Evolutionary conservation across 2,888 invertebrate genomes (phyloP), one percentile per base, ranked within the genome.

Genomic region (Chalcis sispes): DNA sequence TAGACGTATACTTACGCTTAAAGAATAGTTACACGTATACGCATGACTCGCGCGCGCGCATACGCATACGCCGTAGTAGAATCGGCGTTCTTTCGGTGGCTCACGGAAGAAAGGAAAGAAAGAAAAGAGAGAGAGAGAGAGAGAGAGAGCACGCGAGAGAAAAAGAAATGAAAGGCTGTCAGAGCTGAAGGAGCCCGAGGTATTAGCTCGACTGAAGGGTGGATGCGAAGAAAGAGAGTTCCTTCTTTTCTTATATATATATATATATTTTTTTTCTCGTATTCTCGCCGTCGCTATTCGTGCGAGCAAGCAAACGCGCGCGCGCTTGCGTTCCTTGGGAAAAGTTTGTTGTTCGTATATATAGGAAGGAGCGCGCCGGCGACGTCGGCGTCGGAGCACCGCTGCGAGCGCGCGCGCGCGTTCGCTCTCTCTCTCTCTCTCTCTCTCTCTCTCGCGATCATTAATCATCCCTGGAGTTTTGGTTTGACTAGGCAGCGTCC

Each of bases 341-440:
- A 91, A 91, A 91, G 90, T 91, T 91, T 91, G 91, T 91, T 91
- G 91, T 91, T 91, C 90, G 90, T 90, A 90, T n/a, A n/a, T n/a
- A n/a, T n/a, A n/a, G n/a, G n/a, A n/a, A n/a, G n/a, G n/a, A n/a
- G n/a, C n/a, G 90, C 90, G 90, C 90, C 89, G 89, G 88, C 88
- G 87, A 58, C 58, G 20, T 32, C 42, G 25, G 25, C 59, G 29
- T 40, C 27, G 56, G 2, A 29, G 62, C 62, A 25, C 13, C 7
- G 52, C 84, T 83, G 81, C 82, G 29, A 5, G 69, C 59, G 2
- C 54, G 27, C 50, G 36, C 4, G 20, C n/a, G n/a, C n/a, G n/a
- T n/a, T n/a, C n/a, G n/a, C n/a, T n/a, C n/a, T n/a, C n/a, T n/a
- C n/a, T n/a, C n/a, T n/a, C n/a, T n/a, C n/a, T n/a, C n/a, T n/a